A percentile compares a stretch with the other conserved stretches of the same genome.
These are phyloP conservation scores for Scrobipalpa costella DNA, from an alignment of 2,888 invertebrate genomes.

Conservation along the genomic window DNA sequence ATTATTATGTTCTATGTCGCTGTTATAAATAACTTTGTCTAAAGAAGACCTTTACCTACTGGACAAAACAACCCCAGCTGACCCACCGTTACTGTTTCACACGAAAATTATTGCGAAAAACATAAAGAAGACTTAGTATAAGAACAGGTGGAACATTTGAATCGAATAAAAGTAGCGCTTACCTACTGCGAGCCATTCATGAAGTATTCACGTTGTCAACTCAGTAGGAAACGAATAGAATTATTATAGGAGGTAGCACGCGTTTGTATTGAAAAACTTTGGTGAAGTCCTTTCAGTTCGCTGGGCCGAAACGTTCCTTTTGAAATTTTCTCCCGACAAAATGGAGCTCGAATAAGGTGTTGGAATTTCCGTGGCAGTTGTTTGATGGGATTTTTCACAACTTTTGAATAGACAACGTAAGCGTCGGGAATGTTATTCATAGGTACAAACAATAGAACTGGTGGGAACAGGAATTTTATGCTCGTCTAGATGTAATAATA, in stretches of 20 bases:
- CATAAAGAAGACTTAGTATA: constrained; percentile 22
- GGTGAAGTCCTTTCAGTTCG: constrained; percentile 37
- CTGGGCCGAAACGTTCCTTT: constrained; percentile 33
- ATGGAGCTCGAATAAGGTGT: constrained; percentile 19
- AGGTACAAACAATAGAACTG: no score
- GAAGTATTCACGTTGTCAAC: constrained; percentile 35
- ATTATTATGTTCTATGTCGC: no score
- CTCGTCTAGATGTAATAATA: no score
- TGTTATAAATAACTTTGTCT: no score
- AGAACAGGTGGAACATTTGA: background rate
- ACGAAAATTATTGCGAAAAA: background rate
- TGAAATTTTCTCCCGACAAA: constrained; percentile 11
- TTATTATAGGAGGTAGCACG: constrained; percentile 38
- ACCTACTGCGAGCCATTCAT: constrained; percentile 19
- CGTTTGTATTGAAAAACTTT: constrained; percentile 43
- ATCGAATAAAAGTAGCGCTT: constrained; percentile 20
- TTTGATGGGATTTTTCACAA: constrained; percentile 8
- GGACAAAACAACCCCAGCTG: background rate
- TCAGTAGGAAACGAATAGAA: constrained; percentile 42
- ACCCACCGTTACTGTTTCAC: no score
- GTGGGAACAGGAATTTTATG: no score
- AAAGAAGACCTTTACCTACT: no score
- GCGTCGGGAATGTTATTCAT: no score
- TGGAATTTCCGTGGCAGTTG: constrained; percentile 3
- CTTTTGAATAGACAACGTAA: background rate